Evolutionary conservation across 2,888 invertebrate species (phyloP).

Genomic region (Zelleria hepariella): DNA sequence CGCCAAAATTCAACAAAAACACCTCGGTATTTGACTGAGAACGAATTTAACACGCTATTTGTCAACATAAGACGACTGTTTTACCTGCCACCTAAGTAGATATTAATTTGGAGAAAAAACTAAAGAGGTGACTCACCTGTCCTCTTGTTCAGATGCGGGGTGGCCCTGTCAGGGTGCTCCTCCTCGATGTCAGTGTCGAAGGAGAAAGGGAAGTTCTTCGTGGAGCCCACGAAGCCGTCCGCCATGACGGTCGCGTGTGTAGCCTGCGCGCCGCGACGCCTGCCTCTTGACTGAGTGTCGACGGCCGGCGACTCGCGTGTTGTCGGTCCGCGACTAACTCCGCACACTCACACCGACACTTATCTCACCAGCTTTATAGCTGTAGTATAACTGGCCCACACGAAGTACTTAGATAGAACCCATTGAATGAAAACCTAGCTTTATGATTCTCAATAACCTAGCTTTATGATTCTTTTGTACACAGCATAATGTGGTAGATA

Average conservation of each 20-base stretch:
- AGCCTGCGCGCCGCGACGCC: background rate
- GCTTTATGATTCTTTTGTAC: too few relatives aligned
- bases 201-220: slow-evolving; percentile 63
- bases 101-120: too few relatives aligned
- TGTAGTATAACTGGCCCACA: too few relatives aligned
- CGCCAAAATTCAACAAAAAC: too few relatives aligned
- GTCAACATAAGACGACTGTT: background rate
- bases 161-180: slow-evolving; percentile 38
- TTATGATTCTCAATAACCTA: too few relatives aligned
- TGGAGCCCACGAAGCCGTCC: slow-evolving; percentile 59
- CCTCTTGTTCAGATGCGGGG: slow-evolving; percentile 47
- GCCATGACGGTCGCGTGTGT: slow-evolving; percentile 36
- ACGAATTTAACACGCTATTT: background rate
- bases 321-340: background rate
- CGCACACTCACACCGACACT: background rate
- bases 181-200: slow-evolving; percentile 63
- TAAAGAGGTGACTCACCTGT: slow-evolving; percentile 39
- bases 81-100: background rate
- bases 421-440: too few relatives aligned
- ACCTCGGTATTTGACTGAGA: background rate
- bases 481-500: too few relatives aligned
- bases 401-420: too few relatives aligned
- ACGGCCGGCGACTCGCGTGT: background rate
- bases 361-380: too few relatives aligned
- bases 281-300: background rate